These are phyloP conservation scores for Bubo scandiacus DNA, from an alignment of 2,113 vertebrate species.

Conservation along the genomic window DNA sequence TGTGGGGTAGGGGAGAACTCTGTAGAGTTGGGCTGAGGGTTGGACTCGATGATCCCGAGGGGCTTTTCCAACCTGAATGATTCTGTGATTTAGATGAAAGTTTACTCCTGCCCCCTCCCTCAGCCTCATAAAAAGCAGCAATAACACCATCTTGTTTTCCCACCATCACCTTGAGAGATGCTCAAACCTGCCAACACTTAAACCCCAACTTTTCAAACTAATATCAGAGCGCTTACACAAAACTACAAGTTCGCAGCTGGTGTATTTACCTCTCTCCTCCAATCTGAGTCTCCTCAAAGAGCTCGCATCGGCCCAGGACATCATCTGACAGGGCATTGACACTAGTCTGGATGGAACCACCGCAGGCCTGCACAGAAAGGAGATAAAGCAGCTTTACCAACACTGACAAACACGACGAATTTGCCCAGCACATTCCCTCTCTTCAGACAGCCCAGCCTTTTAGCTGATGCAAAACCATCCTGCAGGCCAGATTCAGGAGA, in stretches of 20 bases:
- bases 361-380: slow-evolving; percentile 82
- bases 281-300: slow-evolving; percentile 95
- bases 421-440: not conserved
- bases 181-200: not conserved
- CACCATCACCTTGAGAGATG: not conserved
- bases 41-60: too few relatives aligned
- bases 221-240: accelerated
- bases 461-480: not conserved
- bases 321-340: slow-evolving; percentile 81
- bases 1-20: too few relatives aligned
- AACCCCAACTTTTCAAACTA: too few relatives aligned
- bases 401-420: not conserved
- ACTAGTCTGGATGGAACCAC: slow-evolving; percentile 96
- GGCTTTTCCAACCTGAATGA: too few relatives aligned
- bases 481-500: not conserved
- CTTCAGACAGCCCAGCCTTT: not conserved
- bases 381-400: not conserved
- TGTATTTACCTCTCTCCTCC: slow-evolving; percentile 89
- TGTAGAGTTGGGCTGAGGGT: too few relatives aligned
- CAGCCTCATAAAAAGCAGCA: not conserved
- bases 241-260: not conserved
- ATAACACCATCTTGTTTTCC: not conserved
- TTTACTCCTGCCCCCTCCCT: not conserved
- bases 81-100: not conserved
- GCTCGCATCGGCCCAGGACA: slow-evolving; percentile 89